Evolutionary conservation across 2,113 vertebrate species (phyloP).

Genomic region (Chaetodon trifascialis): DNA sequence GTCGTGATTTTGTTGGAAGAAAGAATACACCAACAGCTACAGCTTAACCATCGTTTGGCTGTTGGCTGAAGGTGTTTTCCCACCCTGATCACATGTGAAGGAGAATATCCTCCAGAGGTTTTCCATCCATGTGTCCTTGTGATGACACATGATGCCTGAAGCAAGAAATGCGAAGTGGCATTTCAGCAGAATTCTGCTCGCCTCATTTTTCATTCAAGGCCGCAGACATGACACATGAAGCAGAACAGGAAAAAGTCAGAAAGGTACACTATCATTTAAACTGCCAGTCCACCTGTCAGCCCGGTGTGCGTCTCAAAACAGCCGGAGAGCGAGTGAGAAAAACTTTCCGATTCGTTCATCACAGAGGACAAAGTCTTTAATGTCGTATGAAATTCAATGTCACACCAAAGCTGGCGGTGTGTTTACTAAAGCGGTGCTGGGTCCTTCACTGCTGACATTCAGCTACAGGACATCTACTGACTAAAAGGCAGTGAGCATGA

Average conservation of each 20-base stretch:
- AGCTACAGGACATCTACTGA: constrained; percentile 27
- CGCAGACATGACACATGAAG: constrained; percentile 45
- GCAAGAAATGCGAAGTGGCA: constrained; percentile 50
- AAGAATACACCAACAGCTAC: background rate
- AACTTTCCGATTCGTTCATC: constrained; percentile 43
- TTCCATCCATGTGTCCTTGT: constrained; percentile 60
- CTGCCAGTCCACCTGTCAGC: constrained; percentile 55
- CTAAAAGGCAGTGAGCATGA: constrained; percentile 29
- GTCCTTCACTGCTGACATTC: constrained; percentile 52
- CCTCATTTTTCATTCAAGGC: constrained; percentile 65
- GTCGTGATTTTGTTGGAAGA: no score
- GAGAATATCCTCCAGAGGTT: constrained; percentile 18
- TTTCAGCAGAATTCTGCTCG: constrained; percentile 47
- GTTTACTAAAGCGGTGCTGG: constrained; percentile 34
- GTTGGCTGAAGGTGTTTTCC: background rate
- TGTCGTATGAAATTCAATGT: constrained; percentile 75
- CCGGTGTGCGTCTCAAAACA: constrained; percentile 28
- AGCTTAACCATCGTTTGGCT: background rate
- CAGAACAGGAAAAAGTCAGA: constrained; percentile 41
- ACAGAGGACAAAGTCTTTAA: constrained; percentile 71
- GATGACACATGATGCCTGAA: constrained; percentile 51
- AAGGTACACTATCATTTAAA: constrained; percentile 68
- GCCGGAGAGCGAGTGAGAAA: constrained; percentile 15
- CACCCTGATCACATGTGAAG: constrained; percentile 6
- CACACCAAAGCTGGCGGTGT: constrained; percentile 41